phyloP scores from a whole-genome alignment of 2,113 vertebrate genomes.

The Casuarius casuarius region DNA sequence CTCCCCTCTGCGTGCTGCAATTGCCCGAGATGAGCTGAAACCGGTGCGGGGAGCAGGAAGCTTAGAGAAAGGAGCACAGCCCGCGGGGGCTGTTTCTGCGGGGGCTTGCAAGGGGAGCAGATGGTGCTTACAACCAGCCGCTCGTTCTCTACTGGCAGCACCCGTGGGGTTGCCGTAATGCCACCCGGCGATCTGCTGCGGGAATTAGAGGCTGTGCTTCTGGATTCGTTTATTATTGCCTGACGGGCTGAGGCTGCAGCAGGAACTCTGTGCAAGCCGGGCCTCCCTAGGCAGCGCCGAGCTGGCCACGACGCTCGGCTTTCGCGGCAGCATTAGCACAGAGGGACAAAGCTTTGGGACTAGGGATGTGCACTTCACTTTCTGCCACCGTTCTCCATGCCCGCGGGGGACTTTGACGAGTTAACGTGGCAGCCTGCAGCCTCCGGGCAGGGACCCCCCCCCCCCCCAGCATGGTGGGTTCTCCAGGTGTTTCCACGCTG shows the following conservation, averaged over 20 bases:
- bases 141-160: not conserved
- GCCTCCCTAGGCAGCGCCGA: too few relatives aligned
- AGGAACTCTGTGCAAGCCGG: too few relatives aligned
- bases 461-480: not conserved
- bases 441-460: rapidly evolving
- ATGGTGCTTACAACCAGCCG: not conserved
- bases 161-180: not conserved
- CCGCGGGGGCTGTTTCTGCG: not conserved
- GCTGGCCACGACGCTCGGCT: too few relatives aligned
- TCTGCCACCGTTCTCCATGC: rapidly evolving
- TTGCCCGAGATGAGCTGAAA: not conserved
- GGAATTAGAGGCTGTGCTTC: not conserved
- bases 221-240: not conserved
- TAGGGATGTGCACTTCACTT: rapidly evolving
- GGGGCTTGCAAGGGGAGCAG: not conserved
- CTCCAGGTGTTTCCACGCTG: too few relatives aligned
- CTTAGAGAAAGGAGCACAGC: not conserved
- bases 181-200: not conserved
- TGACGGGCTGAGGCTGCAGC: not conserved
- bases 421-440: not conserved
- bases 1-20: not conserved
- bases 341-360: too few relatives aligned
- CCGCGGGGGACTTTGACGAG: not conserved
- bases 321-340: too few relatives aligned
- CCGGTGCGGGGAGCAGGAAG: not conserved